Evolutionary conservation across 2,113 vertebrate species (phyloP).

Genomic region (Rutilus rutilus): DNA sequence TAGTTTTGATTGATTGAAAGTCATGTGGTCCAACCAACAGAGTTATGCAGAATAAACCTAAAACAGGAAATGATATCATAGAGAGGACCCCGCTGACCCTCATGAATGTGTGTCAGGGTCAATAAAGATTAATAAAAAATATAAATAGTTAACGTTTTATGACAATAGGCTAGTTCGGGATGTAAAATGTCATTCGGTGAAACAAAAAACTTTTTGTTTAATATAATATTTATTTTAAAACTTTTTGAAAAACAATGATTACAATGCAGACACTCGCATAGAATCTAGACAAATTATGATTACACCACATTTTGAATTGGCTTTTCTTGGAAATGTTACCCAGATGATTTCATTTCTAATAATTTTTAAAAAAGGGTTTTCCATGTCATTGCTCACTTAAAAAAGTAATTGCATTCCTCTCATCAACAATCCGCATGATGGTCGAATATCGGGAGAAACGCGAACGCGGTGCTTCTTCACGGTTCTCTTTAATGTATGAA

Average conservation of each 20-base stretch:
- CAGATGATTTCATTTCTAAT: background rate
- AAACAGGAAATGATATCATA: background rate
- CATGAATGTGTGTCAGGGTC: background rate
- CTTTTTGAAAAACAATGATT: background rate
- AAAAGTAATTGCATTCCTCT: conserved; percentile 1
- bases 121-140: no score
- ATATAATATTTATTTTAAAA: background rate
- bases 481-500: background rate
- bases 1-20: no score
- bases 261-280: background rate
- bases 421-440: background rate
- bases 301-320: background rate
- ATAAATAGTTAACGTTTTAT: no score
- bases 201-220: no score
- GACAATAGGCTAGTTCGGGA: background rate
- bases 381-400: background rate
- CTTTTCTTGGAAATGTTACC: background rate
- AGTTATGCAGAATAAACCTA: background rate
- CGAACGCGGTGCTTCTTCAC: no score
- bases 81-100: background rate
- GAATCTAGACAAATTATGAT: background rate
- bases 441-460: background rate
- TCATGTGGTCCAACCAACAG: background rate
- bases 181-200: background rate
- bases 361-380: background rate